Conservation (phyloP, 2,888 invertebrate species). For the Theretra japonica region DNA sequence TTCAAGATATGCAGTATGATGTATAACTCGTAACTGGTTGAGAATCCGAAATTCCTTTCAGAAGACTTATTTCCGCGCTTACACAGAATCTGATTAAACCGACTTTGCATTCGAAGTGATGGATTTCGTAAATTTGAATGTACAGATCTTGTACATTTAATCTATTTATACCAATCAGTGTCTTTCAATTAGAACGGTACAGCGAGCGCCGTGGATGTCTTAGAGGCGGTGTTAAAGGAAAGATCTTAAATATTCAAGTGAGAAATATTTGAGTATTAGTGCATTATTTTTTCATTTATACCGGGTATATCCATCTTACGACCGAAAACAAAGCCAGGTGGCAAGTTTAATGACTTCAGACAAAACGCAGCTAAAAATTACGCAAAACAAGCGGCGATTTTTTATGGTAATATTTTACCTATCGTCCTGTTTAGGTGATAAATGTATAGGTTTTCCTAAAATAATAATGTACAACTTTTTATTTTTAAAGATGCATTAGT, state of each 20-base stretch:
- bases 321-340: no score
- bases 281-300: neutral
- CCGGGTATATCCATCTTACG: no score
- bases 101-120: neutral
- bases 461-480: no score
- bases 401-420: no score
- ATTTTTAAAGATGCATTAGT: no score
- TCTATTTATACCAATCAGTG: neutral
- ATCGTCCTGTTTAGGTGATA: no score
- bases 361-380: no score
- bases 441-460: no score
- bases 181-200: neutral
- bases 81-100: neutral
- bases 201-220: neutral
- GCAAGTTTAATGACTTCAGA: no score
- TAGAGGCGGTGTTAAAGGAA: neutral
- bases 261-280: neutral
- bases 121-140: neutral
- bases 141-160: neutral
- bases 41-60: constrained; percentile 2
- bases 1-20: constrained; percentile 4
- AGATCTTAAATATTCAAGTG: neutral
- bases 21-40: neutral
- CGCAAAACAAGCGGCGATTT: no score
- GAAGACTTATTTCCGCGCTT: neutral